Evolutionary conservation across 2,797 vertebrate genomes (phyloP), one percentile per base, ranked within the genome.

Genomic region (Myiothlypis chrysogaster): DNA sequence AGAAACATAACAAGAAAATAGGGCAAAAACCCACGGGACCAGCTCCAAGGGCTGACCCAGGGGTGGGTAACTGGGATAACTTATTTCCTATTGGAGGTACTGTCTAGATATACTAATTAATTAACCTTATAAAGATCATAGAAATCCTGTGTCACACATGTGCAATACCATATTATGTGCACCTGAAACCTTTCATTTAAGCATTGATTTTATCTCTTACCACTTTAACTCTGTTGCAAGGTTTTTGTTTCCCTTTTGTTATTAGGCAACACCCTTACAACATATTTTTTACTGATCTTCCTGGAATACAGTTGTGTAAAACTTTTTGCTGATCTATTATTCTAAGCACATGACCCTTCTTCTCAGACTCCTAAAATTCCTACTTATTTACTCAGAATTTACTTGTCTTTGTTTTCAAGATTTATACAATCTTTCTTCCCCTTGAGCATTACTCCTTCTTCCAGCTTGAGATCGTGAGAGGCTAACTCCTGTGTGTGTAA

Each of bases 111-210:
- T 19, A 39, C 19, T 24, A n/a, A 68, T n/a, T 60, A 60, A n/a
- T 52, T n/a, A 46, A n/a, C 55, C 3, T 24, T 17, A 52, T 37
- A 68, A 60, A 76, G 76, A 68, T 52, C 3, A 5, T 21, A 30
- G 39, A 60, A 77, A 68, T 24, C 8, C 5, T 34, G 24, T 24
- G 11, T 46, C 13, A 46, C 0, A 0, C 7, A 5, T n/a, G 22
- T 27, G 12, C 10, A 53, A 46, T 24, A 11, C 13, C 10, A 3
- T 39, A 25, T 34, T 60, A 39, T 21, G 28, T 39, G 16, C 16
- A 30, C 11, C 25, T 46, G 39, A 53, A 76, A 60, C 3, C 13
- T 53, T 53, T 77, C 9, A 60, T 30, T 24, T 24, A 46, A 24
- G 3, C 24, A 46, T 21, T 46, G 7, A 13, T 46, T 77, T 46